Base-by-base conservation (phyloP, 2,888 invertebrate species). In the Oxytorus armatus region DNA sequence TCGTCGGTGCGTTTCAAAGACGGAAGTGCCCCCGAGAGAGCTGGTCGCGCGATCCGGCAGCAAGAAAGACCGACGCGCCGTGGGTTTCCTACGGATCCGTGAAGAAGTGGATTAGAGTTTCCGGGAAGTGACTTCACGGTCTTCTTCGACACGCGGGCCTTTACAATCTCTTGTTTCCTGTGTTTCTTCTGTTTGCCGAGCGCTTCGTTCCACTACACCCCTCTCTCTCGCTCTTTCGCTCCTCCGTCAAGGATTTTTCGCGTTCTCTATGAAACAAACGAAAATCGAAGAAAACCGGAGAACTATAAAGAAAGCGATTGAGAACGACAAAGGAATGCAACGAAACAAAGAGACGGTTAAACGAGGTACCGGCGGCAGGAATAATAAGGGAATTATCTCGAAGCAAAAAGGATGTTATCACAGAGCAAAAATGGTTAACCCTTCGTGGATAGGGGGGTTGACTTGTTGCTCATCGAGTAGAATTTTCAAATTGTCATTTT, bases 61-160 rank as follows among this genome's bases (percentile, higher is more conserved):
- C 74, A 65, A 74, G 47, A n/a, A n/a, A 68, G 61, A 73, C 77
- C 73, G 49, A 55, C 42, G 53, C 63, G 39, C 65, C 23, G 82
- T 79, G 83, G 82, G 74, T 81, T 84, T 83, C 84, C 83, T 79
- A 83, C 84, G 84, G 84, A 84, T 82, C 84, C 83, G 83, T 84
- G 84, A 84, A 83, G 84, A 84, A 84, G 83, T 84, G 84, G 84
- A 83, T 84, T 84, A 84, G 83, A 83, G 80, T 84, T 83, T 84
- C 84, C 84, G 84, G 84, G 84, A 84, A 83, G 83, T 84, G 82
- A 84, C 84, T 84, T 84, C 82, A 84, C 83, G 84, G 84, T 82
- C 83, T 80, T 80, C 80, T 69, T 77, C 80, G 73, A 80, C 80
- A 76, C 73, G 84, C 82, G 84, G 78, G 70, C 55, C 65, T 53